Base-by-base conservation (phyloP, 1,140 invertebrate species). In the Drosophila bocki region DNA sequence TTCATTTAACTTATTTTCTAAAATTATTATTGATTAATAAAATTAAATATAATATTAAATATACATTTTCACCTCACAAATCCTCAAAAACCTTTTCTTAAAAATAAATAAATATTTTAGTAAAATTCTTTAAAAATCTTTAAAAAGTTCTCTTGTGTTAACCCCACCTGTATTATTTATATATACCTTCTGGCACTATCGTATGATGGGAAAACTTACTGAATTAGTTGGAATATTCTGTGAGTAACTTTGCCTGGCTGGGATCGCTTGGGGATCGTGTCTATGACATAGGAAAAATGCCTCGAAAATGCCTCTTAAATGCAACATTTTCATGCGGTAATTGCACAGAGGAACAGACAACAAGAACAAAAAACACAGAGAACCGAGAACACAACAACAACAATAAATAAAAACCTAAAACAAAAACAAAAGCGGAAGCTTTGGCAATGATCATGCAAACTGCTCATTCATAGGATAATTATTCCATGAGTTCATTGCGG, bases 391-490 rank as follows among this genome's bases (percentile, higher is more conserved):
- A 70, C 47, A 63, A 19, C 82, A 80, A 75, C 63, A 78, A 77
- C 64, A 35, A 78, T 39, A 87, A 48, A 82, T 42, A 51, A 53
- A 78, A 51, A 51, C n/a, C 11, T 33, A 51, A 60, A 84, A 68
- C 67, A 79, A 85, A 88, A 88, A 88, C 84, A 90, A 88, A 88
- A 88, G 85, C 85, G 85, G 85, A 88, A 88, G 85, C 85, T 88
- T 88, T 85, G 85, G 85, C 85, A 88, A 88, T 88, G 85, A 88
- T 88, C 85, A 88, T 88, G 85, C 85, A 88, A 88, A 85, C 85
- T 88, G 85, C 85, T 88, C 85, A 85, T 88, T 88, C 85, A 90
- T 88, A 85, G 85, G 85, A 88, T 88, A 90, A 88, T 88, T 88
- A 88, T 88, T 88, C 85, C 85, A 88, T 88, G 85, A 90, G 85